A percentile compares a stretch with the other conserved stretches of the same genome.
These are phyloP conservation scores for Sylvilagus floridanus DNA, from an alignment of 2,797 vertebrate species.

Conservation along the genomic window DNA sequence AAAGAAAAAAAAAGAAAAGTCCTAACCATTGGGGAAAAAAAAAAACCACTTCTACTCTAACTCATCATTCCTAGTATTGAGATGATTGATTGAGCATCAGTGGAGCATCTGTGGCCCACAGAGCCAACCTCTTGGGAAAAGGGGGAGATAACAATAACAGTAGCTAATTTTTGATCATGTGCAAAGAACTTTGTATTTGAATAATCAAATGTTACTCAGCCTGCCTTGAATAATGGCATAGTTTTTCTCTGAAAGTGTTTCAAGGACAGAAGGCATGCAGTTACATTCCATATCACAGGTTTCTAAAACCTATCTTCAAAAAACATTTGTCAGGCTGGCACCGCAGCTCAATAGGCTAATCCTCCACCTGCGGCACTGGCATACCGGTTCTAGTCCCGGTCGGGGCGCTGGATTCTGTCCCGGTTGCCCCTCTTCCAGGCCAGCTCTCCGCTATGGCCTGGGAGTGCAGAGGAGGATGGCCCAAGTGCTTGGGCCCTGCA, in stretches of 20 bases:
- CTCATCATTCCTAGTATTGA: neutral
- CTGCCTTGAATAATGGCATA: neutral
- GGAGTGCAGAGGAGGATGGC: no score
- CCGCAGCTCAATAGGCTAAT: no score
- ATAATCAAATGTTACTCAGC: constrained; percentile 6
- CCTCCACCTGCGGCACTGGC: no score
- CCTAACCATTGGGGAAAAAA: constrained; percentile 7
- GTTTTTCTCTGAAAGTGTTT: neutral
- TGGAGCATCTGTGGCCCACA: neutral
- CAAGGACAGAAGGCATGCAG: neutral
- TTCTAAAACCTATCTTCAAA: constrained; percentile 1
- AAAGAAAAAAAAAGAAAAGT: no score
- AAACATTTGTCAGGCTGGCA: neutral
- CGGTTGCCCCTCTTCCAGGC: no score
- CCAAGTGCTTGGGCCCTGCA: no score
- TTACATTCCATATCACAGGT: neutral
- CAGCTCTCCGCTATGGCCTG: no score
- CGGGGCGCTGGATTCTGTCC: no score
- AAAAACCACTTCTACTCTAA: neutral
- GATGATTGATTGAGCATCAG: neutral
- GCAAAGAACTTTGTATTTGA: constrained; percentile 28
- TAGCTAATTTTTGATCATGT: constrained; percentile 1
- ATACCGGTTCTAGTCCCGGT: no score
- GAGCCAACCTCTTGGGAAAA: constrained; percentile 28
- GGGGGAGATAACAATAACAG: neutral